Conservation (phyloP, 1,140 invertebrate genomes). For the Cephus cinctus region DNA sequence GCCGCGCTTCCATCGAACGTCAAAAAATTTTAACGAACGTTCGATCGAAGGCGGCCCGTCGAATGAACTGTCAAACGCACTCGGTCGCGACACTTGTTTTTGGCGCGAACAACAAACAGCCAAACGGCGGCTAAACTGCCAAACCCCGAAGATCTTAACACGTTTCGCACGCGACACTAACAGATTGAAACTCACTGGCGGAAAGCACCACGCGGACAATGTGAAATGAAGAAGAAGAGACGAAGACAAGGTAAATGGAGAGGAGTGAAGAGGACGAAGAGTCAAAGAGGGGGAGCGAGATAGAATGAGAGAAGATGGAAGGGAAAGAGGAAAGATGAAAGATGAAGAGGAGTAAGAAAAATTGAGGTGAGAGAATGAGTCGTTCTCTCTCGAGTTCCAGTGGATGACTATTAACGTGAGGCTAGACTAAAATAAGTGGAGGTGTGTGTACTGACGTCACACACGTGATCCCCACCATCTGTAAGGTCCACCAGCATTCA, state of each 20-base stretch:
- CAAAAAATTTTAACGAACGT: background rate
- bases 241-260: too few species aligned
- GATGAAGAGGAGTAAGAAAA: too few species aligned
- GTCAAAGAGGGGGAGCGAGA: too few species aligned
- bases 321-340: too few species aligned
- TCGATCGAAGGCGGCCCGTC: slow-evolving; percentile 30
- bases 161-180: slow-evolving; percentile 1
- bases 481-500: too few species aligned
- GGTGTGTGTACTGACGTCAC: slow-evolving; percentile 21
- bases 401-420: slow-evolving; percentile 30
- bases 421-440: slow-evolving; percentile 19
- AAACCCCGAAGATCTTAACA: background rate
- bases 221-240: background rate
- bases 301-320: too few species aligned
- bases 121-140: too few species aligned
- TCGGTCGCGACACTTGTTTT: background rate
- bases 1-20: slow-evolving; percentile 35
- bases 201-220: background rate
- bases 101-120: slow-evolving; percentile 8
- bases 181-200: too few species aligned
- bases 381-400: slow-evolving; percentile 22
- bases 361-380: too few species aligned
- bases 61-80: background rate
- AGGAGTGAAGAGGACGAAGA: too few species aligned
- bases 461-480: slow-evolving; percentile 20